A percentile compares a stretch with the other conserved stretches of the same genome.
Conservation (phyloP, 2,888 invertebrate species). For the Agrilus mali region DNA sequence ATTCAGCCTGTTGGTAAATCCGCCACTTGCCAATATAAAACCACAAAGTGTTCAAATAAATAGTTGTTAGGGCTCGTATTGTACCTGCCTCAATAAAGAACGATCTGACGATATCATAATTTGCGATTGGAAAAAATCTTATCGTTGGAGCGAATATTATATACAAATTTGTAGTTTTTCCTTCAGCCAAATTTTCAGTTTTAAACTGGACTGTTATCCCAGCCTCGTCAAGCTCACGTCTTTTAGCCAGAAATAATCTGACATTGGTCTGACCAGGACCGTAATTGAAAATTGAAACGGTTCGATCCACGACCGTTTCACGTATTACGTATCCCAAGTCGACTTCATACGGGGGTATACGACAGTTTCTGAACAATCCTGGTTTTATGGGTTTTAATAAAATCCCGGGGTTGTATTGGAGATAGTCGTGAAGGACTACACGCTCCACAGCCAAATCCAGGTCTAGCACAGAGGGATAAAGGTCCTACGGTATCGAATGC, state of each 20-base stretch:
- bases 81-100: constrained; percentile 38
- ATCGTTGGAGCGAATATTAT: constrained; percentile 41
- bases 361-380: constrained; percentile 38
- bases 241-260: constrained; percentile 31
- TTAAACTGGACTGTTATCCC: constrained; percentile 28
- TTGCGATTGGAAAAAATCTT: constrained; percentile 33
- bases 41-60: too few species aligned
- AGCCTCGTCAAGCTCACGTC: constrained; percentile 14
- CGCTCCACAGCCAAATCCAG: constrained; percentile 50
- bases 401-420: constrained; percentile 34
- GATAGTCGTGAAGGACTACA: constrained; percentile 35
- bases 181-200: constrained; percentile 34
- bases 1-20: too few species aligned
- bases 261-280: constrained; percentile 35
- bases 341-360: constrained; percentile 39
- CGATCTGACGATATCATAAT: constrained; percentile 30
- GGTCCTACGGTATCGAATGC: constrained; percentile 28
- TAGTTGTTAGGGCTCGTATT: too few species aligned
- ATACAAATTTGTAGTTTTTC: constrained; percentile 38
- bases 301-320: constrained; percentile 34
- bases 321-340: constrained; percentile 45
- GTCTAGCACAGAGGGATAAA: constrained; percentile 41
- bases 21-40: too few species aligned
- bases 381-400: constrained; percentile 16
- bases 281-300: constrained; percentile 40